phyloP scores from a whole-genome alignment of 2,797 vertebrate species.

The Melanotaenia trifasciata region DNA sequence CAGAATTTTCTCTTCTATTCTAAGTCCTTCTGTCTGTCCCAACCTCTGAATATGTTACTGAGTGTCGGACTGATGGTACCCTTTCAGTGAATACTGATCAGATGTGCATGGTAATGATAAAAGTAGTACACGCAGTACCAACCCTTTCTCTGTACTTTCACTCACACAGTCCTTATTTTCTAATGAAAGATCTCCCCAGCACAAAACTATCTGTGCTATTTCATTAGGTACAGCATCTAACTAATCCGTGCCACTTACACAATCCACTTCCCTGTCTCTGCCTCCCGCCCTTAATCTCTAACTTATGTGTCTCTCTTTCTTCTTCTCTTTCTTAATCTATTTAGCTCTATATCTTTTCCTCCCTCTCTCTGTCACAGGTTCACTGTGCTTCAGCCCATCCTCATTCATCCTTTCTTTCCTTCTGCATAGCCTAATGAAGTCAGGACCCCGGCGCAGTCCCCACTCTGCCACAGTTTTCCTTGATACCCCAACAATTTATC shows the following conservation, averaged over 20 bases:
- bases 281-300: constrained; percentile 39
- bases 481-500: constrained; percentile 97
- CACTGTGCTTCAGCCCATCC: constrained; percentile 90
- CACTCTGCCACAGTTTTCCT: constrained; percentile 92
- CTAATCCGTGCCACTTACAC: constrained; percentile 62
- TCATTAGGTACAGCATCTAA: constrained; percentile 74
- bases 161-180: constrained; percentile 35
- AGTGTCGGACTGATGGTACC: constrained; percentile 80
- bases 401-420: constrained; percentile 89
- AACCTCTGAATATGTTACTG: constrained; percentile 77
- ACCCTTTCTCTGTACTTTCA: constrained; percentile 44
- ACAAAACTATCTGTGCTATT: constrained; percentile 76
- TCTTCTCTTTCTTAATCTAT: constrained; percentile 46
- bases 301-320: constrained; percentile 28
- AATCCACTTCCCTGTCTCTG: constrained; percentile 31
- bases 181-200: constrained; percentile 61
- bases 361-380: constrained; percentile 56
- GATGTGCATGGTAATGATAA: constrained; percentile 74
- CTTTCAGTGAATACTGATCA: constrained; percentile 74
- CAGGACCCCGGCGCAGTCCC: constrained; percentile 85
- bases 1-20: constrained; percentile 40
- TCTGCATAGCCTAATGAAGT: constrained; percentile 99
- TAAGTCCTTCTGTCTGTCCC: constrained; percentile 60
- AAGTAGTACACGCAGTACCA: constrained; percentile 54
- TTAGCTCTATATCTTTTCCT: constrained; percentile 41